These are phyloP conservation scores for Callospermophilus lateralis DNA, from an alignment of 2,113 vertebrate species.

Conservation along the genomic window DNA sequence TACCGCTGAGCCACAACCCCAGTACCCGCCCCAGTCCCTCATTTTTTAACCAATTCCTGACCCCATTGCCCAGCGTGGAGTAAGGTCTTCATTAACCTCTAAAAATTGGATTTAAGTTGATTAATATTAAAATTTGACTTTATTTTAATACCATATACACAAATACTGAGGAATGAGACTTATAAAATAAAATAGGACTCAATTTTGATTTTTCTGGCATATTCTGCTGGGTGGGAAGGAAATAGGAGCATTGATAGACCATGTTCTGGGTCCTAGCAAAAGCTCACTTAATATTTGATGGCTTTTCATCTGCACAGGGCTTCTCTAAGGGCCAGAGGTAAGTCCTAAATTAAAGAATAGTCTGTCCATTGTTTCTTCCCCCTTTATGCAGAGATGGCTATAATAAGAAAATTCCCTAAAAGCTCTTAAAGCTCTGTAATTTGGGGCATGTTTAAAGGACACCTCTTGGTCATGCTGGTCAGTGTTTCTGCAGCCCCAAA, in stretches of 20 bases:
- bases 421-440: background rate
- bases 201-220: background rate
- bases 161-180: background rate
- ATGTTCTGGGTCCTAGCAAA: background rate
- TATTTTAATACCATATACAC: background rate
- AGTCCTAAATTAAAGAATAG: background rate
- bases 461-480: background rate
- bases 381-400: background rate
- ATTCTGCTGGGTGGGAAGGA: background rate
- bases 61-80: background rate
- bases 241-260: background rate
- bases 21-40: too few relatives aligned
- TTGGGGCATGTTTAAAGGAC: background rate
- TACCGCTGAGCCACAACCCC: too few relatives aligned
- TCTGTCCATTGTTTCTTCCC: background rate
- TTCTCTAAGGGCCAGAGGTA: too few relatives aligned
- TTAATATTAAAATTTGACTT: background rate
- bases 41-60: background rate
- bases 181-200: background rate
- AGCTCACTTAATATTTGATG: too few relatives aligned
- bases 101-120: background rate
- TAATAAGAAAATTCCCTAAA: background rate
- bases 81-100: background rate
- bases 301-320: too few relatives aligned
- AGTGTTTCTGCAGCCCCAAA: background rate